phyloP scores from a whole-genome alignment of 2,797 vertebrate species.

The Pelobates cultripes region DNA sequence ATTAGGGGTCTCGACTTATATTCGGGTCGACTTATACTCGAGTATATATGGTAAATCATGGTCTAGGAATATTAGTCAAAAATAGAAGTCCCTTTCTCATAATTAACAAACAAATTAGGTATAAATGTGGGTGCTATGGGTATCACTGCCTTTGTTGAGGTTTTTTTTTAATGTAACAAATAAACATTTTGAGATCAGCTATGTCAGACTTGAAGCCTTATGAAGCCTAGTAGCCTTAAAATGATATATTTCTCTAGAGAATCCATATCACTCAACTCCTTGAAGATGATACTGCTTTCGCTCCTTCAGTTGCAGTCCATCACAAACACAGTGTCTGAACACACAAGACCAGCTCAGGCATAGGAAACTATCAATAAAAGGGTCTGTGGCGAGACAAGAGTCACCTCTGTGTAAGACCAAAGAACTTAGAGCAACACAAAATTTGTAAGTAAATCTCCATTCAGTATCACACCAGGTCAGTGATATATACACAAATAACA shows the following conservation, averaged over 20 bases:
- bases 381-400: constrained; percentile 54
- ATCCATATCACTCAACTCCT: constrained; percentile 21
- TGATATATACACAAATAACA: constrained; percentile 30
- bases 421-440: constrained; percentile 44
- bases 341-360: constrained; percentile 48
- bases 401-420: constrained; percentile 42
- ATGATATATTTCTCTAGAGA: constrained; percentile 16
- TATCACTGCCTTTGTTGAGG: too few relatives aligned
- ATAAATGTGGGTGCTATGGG: too few relatives aligned
- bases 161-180: too few relatives aligned
- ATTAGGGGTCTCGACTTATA: too few relatives aligned
- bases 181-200: constrained; percentile 12
- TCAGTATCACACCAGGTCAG: constrained; percentile 28
- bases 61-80: too few relatives aligned
- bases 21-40: too few relatives aligned
- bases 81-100: too few relatives aligned
- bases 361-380: constrained; percentile 59
- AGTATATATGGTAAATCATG: too few relatives aligned
- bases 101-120: too few relatives aligned
- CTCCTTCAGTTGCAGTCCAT: neutral
- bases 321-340: constrained; percentile 6
- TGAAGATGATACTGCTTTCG: too few relatives aligned
- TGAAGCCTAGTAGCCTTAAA: neutral
- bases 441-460: constrained; percentile 37
- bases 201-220: neutral